A percentile compares a stretch with the other conserved stretches of the same genome.
These are phyloP conservation scores for Phoenicopterus ruber DNA, from an alignment of 2,113 vertebrate species.

Conservation along the genomic window DNA sequence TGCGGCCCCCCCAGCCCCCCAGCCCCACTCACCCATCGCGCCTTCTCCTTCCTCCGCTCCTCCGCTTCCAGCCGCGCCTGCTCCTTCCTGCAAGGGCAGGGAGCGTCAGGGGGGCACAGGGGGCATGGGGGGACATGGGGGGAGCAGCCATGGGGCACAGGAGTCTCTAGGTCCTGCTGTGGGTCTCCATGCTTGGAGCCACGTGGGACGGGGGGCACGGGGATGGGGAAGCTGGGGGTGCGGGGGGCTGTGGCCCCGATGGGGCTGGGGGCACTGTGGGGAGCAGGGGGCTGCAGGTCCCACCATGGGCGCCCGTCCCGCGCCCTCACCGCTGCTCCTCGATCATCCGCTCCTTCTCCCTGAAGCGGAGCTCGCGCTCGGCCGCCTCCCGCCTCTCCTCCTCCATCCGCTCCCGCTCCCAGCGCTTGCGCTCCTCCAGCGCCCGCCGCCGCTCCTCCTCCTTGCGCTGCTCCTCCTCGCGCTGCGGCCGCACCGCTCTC, in stretches of 20 bases:
- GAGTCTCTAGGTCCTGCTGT: not conserved
- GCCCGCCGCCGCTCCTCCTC: conserved; percentile 77
- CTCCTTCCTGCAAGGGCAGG: not conserved
- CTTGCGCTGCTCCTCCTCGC: conserved; percentile 80
- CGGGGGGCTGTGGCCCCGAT: not conserved
- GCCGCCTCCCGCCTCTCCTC: conserved; percentile 79
- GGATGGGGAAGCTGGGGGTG: not conserved
- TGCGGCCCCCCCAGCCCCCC: not conserved
- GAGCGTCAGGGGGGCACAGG: not conserved
- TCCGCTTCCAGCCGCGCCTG: conserved; percentile 27
- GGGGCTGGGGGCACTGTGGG: not conserved
- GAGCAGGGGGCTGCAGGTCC: too few relatives aligned
- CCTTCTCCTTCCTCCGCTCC: conserved; percentile 28
- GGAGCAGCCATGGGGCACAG: not conserved
- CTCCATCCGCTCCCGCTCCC: conserved; percentile 76
- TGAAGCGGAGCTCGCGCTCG: conserved; percentile 80
- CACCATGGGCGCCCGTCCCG: too few relatives aligned
- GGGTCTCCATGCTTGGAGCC: not conserved
- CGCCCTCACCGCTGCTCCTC: conserved; percentile 77
- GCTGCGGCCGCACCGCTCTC: conserved; percentile 39
- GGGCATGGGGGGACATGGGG: too few relatives aligned
- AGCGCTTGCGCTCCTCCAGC: conserved; percentile 73
- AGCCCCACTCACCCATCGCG: not conserved
- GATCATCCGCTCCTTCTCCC: conserved; percentile 78
- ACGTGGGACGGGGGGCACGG: not conserved